Evolutionary conservation across 2,888 invertebrate species (phyloP), one percentile per base, ranked within the genome.

Genomic region (Diplazon laetatorius): DNA sequence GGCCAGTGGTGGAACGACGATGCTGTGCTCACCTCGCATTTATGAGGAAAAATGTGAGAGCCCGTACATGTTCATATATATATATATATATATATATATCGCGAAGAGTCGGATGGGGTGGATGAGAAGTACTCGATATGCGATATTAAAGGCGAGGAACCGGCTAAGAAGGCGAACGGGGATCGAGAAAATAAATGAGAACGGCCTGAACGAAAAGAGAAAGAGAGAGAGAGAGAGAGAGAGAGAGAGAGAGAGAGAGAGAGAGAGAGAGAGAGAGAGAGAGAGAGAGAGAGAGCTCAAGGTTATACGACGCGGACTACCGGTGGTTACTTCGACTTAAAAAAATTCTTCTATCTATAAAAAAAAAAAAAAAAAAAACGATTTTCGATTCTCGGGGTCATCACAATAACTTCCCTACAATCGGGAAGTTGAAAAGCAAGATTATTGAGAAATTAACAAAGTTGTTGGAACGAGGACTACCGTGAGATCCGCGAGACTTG

Each of bases 31-130:
- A 55, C 59, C 60, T 48, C 59, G 69, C 48, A 70, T 70, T 70
- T 70, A 50, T 60, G 60, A 70, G 70, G 50, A 42, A 70, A 70
- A 70, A 60, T 60, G 48, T 60, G 59, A 50, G 50, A 70, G 60
- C 37, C 1, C 60, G 70, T 44, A 59, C 37, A 39, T 39, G n/a
- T n/a, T n/a, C n/a, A n/a, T n/a, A n/a, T n/a, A n/a, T n/a, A n/a
- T n/a, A n/a, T n/a, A n/a, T n/a, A n/a, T n/a, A n/a, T n/a, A n/a
- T 35, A 14, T 48, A 59, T 69, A 48, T 22, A 14, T n/a, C 14
- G 10, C 44, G 37, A 30, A 30, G 46, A 42, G 16, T 22, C 30
- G 30, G 30, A n/a, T 59, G 12, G 18, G 20, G 30, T n/a, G n/a
- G n/a, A n/a, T n/a, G n/a, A 30, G 35, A 20, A 68, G 52, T 39